Evolutionary conservation across 2,113 vertebrate species (phyloP).

Genomic region (Taurulus bubalis): DNA sequence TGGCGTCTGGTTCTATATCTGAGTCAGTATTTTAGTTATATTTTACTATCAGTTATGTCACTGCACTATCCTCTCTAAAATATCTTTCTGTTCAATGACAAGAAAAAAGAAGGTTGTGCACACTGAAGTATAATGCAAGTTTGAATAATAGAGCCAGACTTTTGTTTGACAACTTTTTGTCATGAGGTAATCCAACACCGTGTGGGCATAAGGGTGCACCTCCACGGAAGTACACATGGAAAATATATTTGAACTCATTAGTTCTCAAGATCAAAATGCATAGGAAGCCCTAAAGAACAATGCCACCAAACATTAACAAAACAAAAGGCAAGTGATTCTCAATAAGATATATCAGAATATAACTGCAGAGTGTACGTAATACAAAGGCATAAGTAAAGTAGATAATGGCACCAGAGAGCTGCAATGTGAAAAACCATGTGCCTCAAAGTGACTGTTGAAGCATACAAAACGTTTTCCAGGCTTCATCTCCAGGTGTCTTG

Average conservation of each 20-base stretch:
- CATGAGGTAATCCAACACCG: slow-evolving; percentile 3
- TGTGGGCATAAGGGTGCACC: background rate
- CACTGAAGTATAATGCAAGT: background rate
- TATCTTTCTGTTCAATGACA: background rate
- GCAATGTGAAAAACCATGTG: slow-evolving; percentile 58
- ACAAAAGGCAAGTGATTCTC: background rate
- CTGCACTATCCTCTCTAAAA: background rate
- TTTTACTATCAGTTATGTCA: slow-evolving; percentile 1
- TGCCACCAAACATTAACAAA: slow-evolving; percentile 1
- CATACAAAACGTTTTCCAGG: slow-evolving; percentile 66
- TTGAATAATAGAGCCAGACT: slow-evolving; percentile 23
- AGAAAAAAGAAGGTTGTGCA: background rate
- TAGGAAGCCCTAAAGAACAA: background rate
- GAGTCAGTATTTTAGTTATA: background rate
- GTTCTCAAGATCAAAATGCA: background rate
- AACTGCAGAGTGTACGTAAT: background rate
- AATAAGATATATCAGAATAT: background rate
- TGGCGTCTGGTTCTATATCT: background rate
- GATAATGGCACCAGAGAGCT: slow-evolving; percentile 33
- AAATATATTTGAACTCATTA: background rate
- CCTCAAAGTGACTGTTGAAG: slow-evolving; percentile 71
- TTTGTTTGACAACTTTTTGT: slow-evolving; percentile 13
- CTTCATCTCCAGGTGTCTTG: slow-evolving; percentile 70
- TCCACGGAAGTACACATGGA: background rate
- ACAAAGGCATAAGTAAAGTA: background rate